phyloP scores from a whole-genome alignment of 2,888 invertebrate genomes.

The Syrista parreyssii region DNA sequence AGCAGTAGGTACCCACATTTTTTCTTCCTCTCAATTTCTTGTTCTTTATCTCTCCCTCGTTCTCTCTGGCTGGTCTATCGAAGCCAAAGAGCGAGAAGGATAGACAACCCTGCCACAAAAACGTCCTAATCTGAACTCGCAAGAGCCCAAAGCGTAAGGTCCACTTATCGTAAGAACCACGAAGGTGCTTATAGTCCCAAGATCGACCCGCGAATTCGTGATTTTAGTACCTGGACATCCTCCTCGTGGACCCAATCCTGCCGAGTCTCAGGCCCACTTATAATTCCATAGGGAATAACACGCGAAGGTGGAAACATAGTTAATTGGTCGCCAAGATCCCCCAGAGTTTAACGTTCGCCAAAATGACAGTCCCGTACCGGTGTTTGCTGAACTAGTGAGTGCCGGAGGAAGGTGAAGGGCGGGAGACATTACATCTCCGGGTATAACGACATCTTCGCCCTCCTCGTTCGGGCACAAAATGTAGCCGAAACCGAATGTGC shows the following conservation, averaged over 20 bases:
- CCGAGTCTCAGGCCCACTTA: background rate
- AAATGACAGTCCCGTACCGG: background rate
- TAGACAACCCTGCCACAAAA: background rate
- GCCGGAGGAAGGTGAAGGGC: conserved; percentile 26
- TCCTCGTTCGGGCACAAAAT: background rate
- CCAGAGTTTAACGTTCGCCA: background rate
- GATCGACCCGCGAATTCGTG: background rate
- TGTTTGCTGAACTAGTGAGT: conserved; percentile 28
- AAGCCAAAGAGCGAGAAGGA: background rate
- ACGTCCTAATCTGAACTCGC: background rate
- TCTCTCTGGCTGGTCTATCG: conserved; percentile 1
- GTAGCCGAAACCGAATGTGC: background rate
- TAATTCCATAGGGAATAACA: background rate
- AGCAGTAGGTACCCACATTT: background rate
- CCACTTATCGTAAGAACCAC: background rate
- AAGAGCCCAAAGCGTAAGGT: background rate
- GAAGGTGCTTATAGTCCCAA: background rate
- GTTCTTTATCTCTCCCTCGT: conserved; percentile 1
- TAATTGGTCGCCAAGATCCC: background rate
- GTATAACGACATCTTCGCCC: background rate
- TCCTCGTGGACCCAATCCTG: background rate
- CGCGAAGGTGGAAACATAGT: background rate
- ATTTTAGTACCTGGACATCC: background rate
- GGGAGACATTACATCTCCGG: background rate
- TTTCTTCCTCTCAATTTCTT: conserved; percentile 3